Evolutionary conservation across 1,140 invertebrate genomes (phyloP).

Genomic region (Drosophila seguyi): DNA sequence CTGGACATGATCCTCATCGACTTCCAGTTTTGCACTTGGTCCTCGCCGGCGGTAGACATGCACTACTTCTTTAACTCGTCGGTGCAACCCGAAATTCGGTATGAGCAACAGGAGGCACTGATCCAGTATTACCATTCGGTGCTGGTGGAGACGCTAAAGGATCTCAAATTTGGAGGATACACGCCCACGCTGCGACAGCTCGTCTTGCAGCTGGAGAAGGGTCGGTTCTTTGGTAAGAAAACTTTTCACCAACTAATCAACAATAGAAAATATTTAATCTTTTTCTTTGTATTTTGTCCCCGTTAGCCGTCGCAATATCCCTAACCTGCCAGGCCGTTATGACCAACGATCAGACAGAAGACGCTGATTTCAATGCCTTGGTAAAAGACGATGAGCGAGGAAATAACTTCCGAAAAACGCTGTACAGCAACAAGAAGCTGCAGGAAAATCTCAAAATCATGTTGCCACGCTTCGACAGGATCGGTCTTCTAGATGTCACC

Average conservation of each 20-base stretch:
- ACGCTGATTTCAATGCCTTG: no score
- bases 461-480: slow-evolving; percentile 70
- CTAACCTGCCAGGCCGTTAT: slow-evolving; percentile 59
- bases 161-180: slow-evolving; percentile 62
- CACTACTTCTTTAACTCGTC: slow-evolving; percentile 77
- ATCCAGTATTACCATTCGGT: no score
- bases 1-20: no score
- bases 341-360: no score
- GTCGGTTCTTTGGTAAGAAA: slow-evolving; percentile 71
- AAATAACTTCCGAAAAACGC: slow-evolving; percentile 52
- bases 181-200: no score
- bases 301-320: slow-evolving; percentile 59
- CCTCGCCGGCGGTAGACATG: slow-evolving; percentile 74
- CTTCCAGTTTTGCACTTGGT: slow-evolving; percentile 79
- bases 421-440: no score
- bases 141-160: slow-evolving; percentile 59
- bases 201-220: slow-evolving; percentile 70
- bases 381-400: slow-evolving; percentile 64
- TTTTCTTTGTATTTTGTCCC: no score
- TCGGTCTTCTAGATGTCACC: slow-evolving; percentile 73
- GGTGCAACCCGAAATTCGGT: slow-evolving; percentile 42
- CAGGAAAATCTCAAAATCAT: no score
- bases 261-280: not conserved
- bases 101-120: slow-evolving; percentile 51
- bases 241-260: not conserved